Conservation (phyloP, 2,797 vertebrate species). For the Parauchenoglanis ngamensis region DNA sequence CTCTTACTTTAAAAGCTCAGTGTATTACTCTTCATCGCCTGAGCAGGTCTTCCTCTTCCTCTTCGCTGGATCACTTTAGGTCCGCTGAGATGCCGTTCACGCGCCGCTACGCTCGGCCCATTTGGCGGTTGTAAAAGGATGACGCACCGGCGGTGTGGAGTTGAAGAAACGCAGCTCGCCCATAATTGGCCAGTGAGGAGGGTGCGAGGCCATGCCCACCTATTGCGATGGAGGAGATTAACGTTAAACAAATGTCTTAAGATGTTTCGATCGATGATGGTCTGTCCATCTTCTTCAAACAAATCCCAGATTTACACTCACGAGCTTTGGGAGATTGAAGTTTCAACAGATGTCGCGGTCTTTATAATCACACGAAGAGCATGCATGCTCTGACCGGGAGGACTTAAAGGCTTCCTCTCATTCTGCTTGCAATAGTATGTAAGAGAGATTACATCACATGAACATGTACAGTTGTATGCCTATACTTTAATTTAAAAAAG, state of each 20-base stretch:
- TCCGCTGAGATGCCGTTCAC: slow-evolving; percentile 74
- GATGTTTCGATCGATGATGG: slow-evolving; percentile 15
- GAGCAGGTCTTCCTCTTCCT: slow-evolving; percentile 22
- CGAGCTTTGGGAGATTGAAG: slow-evolving; percentile 53
- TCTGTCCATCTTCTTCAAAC: slow-evolving; percentile 29
- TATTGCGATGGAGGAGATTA: slow-evolving; percentile 35
- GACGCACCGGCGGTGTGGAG: slow-evolving; percentile 76
- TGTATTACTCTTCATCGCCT: background rate
- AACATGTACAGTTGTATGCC: background rate
- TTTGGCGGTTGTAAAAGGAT: slow-evolving; percentile 74
- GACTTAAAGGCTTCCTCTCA: background rate
- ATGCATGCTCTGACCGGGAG: background rate
- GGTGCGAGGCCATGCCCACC: slow-evolving; percentile 40
- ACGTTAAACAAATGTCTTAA: slow-evolving; percentile 27
- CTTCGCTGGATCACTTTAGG: slow-evolving; percentile 57
- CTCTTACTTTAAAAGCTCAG: background rate
- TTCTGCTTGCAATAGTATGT: background rate
- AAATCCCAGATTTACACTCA: slow-evolving; percentile 33
- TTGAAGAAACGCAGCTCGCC: slow-evolving; percentile 69
- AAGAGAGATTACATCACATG: background rate
- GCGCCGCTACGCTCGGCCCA: slow-evolving; percentile 79
- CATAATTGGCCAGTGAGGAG: slow-evolving; percentile 44
- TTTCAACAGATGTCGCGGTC: slow-evolving; percentile 56
- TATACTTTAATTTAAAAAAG: background rate
- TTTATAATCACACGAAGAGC: slow-evolving; percentile 9